Evolutionary conservation across 2,888 invertebrate species (phyloP).

Genomic region (Temnothorax unifasciatus): DNA sequence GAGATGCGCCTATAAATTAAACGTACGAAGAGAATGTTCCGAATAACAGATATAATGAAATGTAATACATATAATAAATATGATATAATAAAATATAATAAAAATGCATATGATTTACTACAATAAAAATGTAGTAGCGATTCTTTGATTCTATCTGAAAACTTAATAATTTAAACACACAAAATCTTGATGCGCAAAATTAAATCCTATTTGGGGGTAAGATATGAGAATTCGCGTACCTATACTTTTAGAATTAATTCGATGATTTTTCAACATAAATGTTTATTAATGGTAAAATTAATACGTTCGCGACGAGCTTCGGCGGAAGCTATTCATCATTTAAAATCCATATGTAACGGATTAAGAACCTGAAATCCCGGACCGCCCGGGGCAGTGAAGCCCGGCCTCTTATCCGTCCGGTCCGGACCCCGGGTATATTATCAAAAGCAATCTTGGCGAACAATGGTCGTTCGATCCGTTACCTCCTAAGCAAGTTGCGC

Average conservation of each 20-base stretch:
- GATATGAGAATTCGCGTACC: not conserved
- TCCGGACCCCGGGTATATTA: not conserved
- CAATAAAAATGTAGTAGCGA: not conserved
- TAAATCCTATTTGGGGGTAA: not conserved
- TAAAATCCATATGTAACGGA: constrained; percentile 23
- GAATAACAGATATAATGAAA: not conserved
- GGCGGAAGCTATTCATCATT: constrained; percentile 1
- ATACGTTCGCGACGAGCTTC: not conserved
- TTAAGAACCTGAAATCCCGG: not conserved
- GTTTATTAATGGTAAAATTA: not conserved
- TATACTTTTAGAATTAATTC: not conserved
- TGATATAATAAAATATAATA: not conserved
- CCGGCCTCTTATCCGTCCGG: constrained; percentile 18
- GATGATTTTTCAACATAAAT: not conserved
- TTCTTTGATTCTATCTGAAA: not conserved
- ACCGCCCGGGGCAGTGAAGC: not conserved
- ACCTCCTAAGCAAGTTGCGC: constrained; percentile 96
- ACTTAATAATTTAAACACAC: not conserved
- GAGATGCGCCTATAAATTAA: not conserved
- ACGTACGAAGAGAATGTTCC: too few relatives aligned
- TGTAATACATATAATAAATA: not conserved
- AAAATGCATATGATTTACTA: not conserved
- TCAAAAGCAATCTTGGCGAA: constrained; percentile 33
- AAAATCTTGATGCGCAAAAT: not conserved
- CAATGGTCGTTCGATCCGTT: constrained; percentile 83